These are phyloP conservation scores for Bhutanitis thaidina DNA, from an alignment of 2,888 invertebrate genomes.

Conservation along the genomic window DNA sequence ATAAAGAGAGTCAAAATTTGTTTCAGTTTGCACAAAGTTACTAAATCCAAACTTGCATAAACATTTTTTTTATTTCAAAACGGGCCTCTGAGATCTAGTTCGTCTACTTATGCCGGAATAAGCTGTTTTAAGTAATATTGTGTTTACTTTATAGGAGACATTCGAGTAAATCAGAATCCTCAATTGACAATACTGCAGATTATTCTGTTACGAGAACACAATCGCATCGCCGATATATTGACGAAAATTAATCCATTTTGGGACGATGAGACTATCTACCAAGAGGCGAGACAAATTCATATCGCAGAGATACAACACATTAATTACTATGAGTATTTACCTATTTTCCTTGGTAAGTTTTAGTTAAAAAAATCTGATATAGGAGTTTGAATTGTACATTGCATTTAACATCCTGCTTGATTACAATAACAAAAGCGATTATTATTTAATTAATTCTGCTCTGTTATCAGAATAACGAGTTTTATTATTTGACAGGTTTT, in stretches of 20 bases:
- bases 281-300: constrained; percentile 85
- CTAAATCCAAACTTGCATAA: too few species aligned
- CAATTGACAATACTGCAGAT: constrained; percentile 85
- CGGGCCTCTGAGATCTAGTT: too few species aligned
- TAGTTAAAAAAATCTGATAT: background rate
- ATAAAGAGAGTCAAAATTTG: too few species aligned
- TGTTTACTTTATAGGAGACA: constrained; percentile 78
- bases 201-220: constrained; percentile 85
- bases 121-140: too few species aligned
- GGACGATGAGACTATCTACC: constrained; percentile 86
- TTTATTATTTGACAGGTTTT: constrained; percentile 47
- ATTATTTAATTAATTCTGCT: too few species aligned
- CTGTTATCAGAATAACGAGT: background rate
- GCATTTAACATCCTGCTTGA: too few species aligned
- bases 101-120: too few species aligned
- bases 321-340: constrained; percentile 88
- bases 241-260: constrained; percentile 85
- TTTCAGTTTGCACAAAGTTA: too few species aligned
- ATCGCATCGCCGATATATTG: constrained; percentile 82
- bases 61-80: too few species aligned
- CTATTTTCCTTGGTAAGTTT: constrained; percentile 83
- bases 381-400: too few species aligned
- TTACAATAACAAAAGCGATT: too few species aligned
- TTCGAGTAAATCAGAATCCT: constrained; percentile 85
- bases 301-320: constrained; percentile 86